Evolutionary conservation across 1,140 invertebrate species (phyloP).

Genomic region (Bombus sibiricus): DNA sequence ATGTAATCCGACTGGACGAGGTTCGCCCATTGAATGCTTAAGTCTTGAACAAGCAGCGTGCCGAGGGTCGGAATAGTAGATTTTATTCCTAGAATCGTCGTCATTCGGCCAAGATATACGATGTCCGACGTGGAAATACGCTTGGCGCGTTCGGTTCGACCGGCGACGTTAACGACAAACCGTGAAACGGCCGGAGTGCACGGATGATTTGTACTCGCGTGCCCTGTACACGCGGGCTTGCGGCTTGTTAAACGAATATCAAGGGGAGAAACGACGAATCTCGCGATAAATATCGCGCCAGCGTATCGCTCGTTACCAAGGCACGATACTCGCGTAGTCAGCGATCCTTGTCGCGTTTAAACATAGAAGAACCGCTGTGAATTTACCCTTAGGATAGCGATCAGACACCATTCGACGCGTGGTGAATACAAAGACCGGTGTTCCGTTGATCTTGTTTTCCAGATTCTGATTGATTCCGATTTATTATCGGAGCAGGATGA

Average conservation of each 20-base stretch:
- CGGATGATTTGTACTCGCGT: slow-evolving; percentile 27
- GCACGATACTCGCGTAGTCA: not conserved
- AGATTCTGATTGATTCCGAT: not conserved
- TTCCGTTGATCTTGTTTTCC: not conserved
- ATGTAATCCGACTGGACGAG: not conserved
- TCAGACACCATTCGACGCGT: no score
- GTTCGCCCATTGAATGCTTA: not conserved
- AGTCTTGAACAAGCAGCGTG: not conserved
- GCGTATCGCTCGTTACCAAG: slow-evolving; percentile 28
- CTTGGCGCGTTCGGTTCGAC: not conserved
- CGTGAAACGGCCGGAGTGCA: slow-evolving; percentile 8
- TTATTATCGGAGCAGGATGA: no score
- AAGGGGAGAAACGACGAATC: slow-evolving; percentile 9
- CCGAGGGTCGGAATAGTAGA: not conserved
- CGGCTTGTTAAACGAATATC: slow-evolving; percentile 34
- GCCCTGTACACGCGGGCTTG: not conserved
- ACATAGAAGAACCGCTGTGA: slow-evolving; percentile 44
- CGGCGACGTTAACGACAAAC: slow-evolving; percentile 28
- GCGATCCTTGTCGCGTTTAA: slow-evolving; percentile 35
- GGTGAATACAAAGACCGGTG: not conserved
- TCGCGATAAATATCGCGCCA: slow-evolving; percentile 52
- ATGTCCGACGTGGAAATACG: not conserved
- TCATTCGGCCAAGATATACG: not conserved
- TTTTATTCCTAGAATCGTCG: slow-evolving; percentile 12
- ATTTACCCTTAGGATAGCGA: slow-evolving; percentile 1